Conservation (phyloP, 2,888 invertebrate genomes). For the Drosophila bunnanda region DNA sequence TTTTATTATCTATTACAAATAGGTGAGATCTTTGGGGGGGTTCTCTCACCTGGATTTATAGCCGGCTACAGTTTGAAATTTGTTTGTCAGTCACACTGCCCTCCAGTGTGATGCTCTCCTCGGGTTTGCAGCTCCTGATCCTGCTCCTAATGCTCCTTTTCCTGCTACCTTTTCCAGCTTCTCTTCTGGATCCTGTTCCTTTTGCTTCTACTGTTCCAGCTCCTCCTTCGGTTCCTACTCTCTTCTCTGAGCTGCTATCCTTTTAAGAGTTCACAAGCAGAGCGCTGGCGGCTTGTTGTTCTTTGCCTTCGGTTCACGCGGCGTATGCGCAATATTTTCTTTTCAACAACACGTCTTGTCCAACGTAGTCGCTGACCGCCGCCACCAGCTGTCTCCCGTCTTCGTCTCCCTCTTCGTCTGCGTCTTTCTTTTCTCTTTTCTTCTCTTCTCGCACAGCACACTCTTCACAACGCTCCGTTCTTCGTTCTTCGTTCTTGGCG, state of each 20-base stretch:
- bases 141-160: not conserved
- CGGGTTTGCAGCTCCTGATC: not conserved
- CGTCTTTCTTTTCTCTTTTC: not conserved
- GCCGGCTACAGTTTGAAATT: constrained; percentile 74
- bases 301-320: constrained; percentile 53
- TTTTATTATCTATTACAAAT: not conserved
- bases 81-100: constrained; percentile 39
- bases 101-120: constrained; percentile 18
- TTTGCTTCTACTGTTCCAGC: no score
- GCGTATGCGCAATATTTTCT: constrained; percentile 71
- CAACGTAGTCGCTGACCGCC: constrained; percentile 49
- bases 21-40: not conserved
- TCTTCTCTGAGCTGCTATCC: not conserved
- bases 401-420: constrained; percentile 8
- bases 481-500: constrained; percentile 3
- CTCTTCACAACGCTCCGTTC: constrained; percentile 1
- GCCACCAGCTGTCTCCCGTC: constrained; percentile 34
- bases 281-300: constrained; percentile 28
- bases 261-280: not conserved
- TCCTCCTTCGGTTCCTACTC: not conserved
- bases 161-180: not conserved
- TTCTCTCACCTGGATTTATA: constrained; percentile 65
- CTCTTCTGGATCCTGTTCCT: not conserved
- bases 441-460: constrained; percentile 6
- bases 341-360: constrained; percentile 43